phyloP scores from a whole-genome alignment of 1,140 invertebrate species.

The Neomicropteryx cornuta region DNA sequence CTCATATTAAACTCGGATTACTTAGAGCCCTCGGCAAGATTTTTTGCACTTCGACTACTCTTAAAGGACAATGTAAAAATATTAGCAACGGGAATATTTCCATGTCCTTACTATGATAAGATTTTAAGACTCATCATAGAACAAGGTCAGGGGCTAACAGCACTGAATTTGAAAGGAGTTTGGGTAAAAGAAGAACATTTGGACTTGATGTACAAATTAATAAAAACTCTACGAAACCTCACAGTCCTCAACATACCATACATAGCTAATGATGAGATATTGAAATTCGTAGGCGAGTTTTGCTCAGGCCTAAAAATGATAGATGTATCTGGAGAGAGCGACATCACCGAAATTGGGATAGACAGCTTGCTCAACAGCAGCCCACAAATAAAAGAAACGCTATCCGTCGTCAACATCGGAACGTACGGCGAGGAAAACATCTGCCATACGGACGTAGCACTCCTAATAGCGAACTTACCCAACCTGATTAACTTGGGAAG shows the following conservation, averaged over 20 bases:
- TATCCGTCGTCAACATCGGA: constrained; percentile 50
- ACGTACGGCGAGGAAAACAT: constrained; percentile 53
- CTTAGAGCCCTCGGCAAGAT: constrained; percentile 49
- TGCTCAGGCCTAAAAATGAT: constrained; percentile 44
- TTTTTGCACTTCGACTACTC: constrained; percentile 46
- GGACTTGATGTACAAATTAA: constrained; percentile 44
- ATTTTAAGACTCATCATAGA: constrained; percentile 47
- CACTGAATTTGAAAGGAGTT: constrained; percentile 54
- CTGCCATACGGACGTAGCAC: constrained; percentile 46
- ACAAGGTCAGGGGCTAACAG: constrained; percentile 45
- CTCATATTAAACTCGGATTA: constrained; percentile 49
- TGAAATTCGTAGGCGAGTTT: constrained; percentile 44
- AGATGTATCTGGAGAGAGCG: constrained; percentile 52
- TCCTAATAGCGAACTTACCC: constrained; percentile 45
- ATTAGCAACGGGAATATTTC: constrained; percentile 52
- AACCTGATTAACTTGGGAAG: constrained; percentile 48
- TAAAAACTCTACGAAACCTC: constrained; percentile 42
- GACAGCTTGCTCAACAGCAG: constrained; percentile 39
- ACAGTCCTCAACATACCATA: constrained; percentile 51
- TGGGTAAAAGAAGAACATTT: constrained; percentile 57
- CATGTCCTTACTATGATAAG: constrained; percentile 50
- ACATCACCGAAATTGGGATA: constrained; percentile 48
- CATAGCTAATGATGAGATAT: constrained; percentile 53
- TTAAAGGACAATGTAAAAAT: constrained; percentile 49
- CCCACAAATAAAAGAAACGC: constrained; percentile 33